A percentile compares a stretch with the other conserved stretches of the same genome.
phyloP scores from a whole-genome alignment of 1,140 invertebrate species.

The Coenobita brevimanus region DNA sequence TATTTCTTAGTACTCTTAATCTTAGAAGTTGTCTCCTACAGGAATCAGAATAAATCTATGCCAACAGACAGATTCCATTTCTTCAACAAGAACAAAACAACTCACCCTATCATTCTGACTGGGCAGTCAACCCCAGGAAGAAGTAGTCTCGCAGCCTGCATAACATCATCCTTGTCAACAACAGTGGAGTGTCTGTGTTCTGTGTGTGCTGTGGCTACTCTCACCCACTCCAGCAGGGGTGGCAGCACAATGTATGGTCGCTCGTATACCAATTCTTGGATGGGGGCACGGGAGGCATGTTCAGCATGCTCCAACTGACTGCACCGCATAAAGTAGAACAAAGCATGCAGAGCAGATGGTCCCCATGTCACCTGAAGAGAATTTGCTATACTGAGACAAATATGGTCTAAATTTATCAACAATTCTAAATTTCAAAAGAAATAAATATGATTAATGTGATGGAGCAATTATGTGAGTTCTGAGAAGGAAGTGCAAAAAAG shows the following conservation, averaged over 20 bases:
- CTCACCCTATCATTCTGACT: slow-evolving; percentile 79
- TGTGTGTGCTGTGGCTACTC: slow-evolving; percentile 86
- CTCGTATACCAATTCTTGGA: slow-evolving; percentile 88
- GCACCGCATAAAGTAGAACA: slow-evolving; percentile 94
- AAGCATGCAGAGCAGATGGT: slow-evolving; percentile 81
- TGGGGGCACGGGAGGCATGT: slow-evolving; percentile 72
- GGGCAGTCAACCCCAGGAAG: slow-evolving; percentile 92
- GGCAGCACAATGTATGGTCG: slow-evolving; percentile 89
- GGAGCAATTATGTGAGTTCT: too few species aligned
- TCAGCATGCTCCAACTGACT: slow-evolving; percentile 80
- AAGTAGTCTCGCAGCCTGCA: slow-evolving; percentile 88
- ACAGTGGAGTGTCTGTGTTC: slow-evolving; percentile 83
- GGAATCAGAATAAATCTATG: too few species aligned
- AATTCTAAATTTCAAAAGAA: too few species aligned
- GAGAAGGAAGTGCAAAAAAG: too few species aligned
- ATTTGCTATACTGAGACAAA: too few species aligned
- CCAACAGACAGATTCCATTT: too few species aligned
- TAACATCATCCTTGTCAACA: slow-evolving; percentile 89
- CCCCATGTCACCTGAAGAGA: slow-evolving; percentile 76
- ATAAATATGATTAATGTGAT: too few species aligned
- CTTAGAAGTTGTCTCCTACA: too few species aligned
- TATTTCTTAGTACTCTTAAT: too few species aligned
- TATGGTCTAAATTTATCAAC: too few species aligned
- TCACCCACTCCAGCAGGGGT: slow-evolving; percentile 89
- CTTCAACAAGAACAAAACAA: too few species aligned